Evolutionary conservation across 2,888 invertebrate species (phyloP), one percentile per base, ranked within the genome.

Genomic region (Ornithoptera priamus): DNA sequence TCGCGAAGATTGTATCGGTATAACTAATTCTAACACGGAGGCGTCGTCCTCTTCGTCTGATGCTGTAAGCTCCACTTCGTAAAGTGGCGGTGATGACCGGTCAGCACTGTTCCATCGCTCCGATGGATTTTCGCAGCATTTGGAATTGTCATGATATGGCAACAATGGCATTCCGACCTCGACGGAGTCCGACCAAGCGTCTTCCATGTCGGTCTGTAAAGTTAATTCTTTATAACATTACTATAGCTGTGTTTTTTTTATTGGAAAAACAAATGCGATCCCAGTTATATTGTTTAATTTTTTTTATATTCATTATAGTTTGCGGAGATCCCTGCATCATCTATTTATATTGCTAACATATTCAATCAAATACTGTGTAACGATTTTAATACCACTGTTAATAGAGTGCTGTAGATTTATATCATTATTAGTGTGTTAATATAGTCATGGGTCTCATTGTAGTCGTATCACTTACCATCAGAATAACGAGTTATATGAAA

Each of bases 41-140:
- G 73, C 81, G 42, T 92, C 92, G 20, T 91, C 91, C 1, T 92
- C 92, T 75, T 92, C 92, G 30, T 92, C 92, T 0, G 92, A 92
- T 0, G 92, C 89, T 0, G 92, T 91, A 4, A 92, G 80, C 68
- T 92, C 92, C 5, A 92, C 86, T 74, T 90, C 92, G 71, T 80
- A 88, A 2, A 92, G 85, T 0, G 88, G 87, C 0, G 92, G 87
- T 0, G 90, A 89, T 0, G 83, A 78, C 0, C 88, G 81, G 56
- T 84, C 88, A 0, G 79, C 76, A n/a, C 76, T 75, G 56, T 18
- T 62, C 12, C 36, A 57, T 7, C 12, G 50, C 2, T 36, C 58
- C 10, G n/a, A 7, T 18, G 62, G 42, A 3, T 72, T 75, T 10
- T 73, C 69, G 18, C 69, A 74, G 59, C 74, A 72, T 0, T 73